Evolutionary conservation across 1,140 invertebrate species (phyloP), one percentile per base, ranked within the genome.

Genomic region (Helicoverpa armigera): DNA sequence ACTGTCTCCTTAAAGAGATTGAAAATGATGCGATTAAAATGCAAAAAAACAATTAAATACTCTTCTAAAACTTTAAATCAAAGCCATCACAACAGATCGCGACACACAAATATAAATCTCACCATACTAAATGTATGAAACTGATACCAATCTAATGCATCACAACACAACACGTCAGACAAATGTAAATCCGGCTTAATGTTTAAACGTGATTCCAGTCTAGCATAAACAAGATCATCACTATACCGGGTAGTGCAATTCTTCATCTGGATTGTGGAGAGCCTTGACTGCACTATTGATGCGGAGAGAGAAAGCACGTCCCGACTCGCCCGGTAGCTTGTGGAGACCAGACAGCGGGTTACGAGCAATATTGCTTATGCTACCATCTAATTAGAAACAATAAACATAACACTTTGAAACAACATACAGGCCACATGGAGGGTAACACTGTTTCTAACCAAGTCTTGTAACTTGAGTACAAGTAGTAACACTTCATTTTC

Each of bases 201-300:
- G 23, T 23, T 23, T 23, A 23, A 23, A 67, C 31, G n/a, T 43
- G 12, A 48, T 43, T 7, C 35, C 35, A 43, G 5, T 9, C 5
- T 9, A 43, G 5, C 9, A 5, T 43, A 9, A 43, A 43, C 5
- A 43, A 43, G 35, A 5, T 43, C 75, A 74, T 48, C 1, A 79
- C 31, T 85, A 79, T 85, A 91, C 90, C 16, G 90, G 89, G 70
- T 91, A 92, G 53, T 89, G 81, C 10, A 86, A 58, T 51, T 89
- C 77, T 9, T 87, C 79, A 9, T 58, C 60, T 29, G 85, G 79
- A 16, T 89, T 84, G 80, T 92, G 87, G 16, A 94, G 85, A 0
- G 93, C 86, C 50, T 83, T 83, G 0, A 93, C 82, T 13, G 92
- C 92, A 83, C 88, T 91, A 79, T 93, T 94, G 56, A 94, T 94